Percentiles rank a stretch among this genome's conserved stretches.
Conservation (phyloP, 2,888 invertebrate genomes). For the Nysson spinosus region DNA sequence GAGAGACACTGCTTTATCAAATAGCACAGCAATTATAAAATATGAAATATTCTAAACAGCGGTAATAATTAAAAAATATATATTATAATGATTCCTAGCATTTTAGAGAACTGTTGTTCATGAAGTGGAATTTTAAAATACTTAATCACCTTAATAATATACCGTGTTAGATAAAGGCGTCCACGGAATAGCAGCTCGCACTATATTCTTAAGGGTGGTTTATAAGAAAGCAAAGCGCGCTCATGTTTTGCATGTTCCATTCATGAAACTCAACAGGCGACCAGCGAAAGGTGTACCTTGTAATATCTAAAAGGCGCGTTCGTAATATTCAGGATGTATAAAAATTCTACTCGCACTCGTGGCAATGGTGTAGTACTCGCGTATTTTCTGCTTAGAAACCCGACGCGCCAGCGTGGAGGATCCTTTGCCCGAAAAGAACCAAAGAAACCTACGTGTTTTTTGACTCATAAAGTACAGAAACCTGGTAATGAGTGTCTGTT, state of each 20-base stretch:
- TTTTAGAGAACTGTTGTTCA: too few relatives aligned
- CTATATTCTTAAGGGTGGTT: too few relatives aligned
- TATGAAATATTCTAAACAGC: too few relatives aligned
- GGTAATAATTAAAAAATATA: too few relatives aligned
- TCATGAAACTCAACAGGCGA: neutral
- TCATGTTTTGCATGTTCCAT: neutral
- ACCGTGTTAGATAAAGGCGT: too few relatives aligned
- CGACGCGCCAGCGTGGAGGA: neutral
- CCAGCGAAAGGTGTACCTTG: neutral
- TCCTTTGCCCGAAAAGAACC: neutral
- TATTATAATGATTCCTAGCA: too few relatives aligned
- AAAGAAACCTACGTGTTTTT: neutral
- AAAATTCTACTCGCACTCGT: slow-evolving; percentile 23
- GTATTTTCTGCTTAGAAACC: neutral
- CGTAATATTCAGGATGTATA: slow-evolving; percentile 11
- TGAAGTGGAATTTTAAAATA: too few relatives aligned
- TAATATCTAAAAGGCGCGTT: neutral
- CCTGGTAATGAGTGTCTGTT: slow-evolving; percentile 1
- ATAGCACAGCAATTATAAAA: too few relatives aligned
- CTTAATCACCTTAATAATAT: too few relatives aligned
- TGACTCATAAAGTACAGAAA: neutral
- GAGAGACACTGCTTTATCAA: too few relatives aligned
- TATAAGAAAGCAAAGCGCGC: too few relatives aligned
- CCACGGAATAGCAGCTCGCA: too few relatives aligned
- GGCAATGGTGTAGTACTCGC: slow-evolving; percentile 2